phyloP scores from a whole-genome alignment of 2,888 invertebrate species.

The Eilema griseolum region DNA sequence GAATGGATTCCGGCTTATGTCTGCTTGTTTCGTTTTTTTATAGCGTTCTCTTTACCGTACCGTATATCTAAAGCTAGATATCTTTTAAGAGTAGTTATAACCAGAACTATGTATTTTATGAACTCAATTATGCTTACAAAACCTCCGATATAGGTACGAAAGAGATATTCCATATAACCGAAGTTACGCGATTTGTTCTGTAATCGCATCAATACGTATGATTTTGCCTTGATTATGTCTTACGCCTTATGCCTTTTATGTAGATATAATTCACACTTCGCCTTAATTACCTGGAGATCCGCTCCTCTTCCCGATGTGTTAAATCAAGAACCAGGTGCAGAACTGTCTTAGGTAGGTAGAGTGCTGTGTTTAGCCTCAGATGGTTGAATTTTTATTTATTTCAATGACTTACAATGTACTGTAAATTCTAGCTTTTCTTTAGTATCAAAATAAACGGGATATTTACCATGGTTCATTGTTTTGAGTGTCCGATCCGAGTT shows the following conservation, averaged over 20 bases:
- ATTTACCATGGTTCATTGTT: no score
- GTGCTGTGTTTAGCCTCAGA: conserved; percentile 24
- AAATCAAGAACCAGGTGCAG: not conserved
- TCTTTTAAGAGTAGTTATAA: not conserved
- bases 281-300: no score
- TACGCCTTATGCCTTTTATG: no score
- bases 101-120: not conserved
- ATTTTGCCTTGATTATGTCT: no score
- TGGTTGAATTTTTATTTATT: conserved; percentile 3
- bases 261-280: no score
- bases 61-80: not conserved
- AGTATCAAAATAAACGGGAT: no score
- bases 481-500: no score
- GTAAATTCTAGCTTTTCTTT: not conserved
- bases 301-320: not conserved
- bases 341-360: conserved; percentile 34
- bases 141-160: not conserved
- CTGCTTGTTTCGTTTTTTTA: not conserved
- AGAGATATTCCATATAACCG: not conserved
- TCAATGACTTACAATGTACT: not conserved
- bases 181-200: not conserved
- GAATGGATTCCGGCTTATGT: not conserved
- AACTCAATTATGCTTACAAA: not conserved
- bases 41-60: not conserved
- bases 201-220: no score